Conservation (phyloP, 30 jellyfish, hydroid and myxozoan genomes). For the Turritopsis dohrnii region DNA sequence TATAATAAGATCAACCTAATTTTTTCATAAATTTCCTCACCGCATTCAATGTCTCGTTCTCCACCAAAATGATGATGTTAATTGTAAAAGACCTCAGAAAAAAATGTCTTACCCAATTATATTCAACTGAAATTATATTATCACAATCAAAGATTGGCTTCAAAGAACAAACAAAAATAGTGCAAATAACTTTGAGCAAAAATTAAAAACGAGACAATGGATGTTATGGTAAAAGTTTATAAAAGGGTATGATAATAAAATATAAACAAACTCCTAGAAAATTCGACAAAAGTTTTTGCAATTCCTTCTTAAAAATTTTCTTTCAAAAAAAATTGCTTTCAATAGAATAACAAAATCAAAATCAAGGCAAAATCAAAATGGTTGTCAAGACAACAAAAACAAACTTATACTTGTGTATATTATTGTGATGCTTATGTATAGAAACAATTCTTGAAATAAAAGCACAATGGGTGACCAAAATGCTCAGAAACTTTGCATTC, state of each 20-base stretch:
- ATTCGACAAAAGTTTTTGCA: neutral
- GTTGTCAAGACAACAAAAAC: neutral
- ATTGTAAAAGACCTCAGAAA: neutral
- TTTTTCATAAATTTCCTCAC: neutral
- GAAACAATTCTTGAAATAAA: neutral
- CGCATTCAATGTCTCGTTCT: neutral
- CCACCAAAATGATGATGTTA: neutral
- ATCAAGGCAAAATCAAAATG: neutral
- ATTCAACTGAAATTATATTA: neutral
- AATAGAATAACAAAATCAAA: neutral
- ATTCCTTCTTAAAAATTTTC: neutral
- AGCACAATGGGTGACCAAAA: neutral
- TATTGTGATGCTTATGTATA: neutral
- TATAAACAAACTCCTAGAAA: slow-evolving; percentile 4
- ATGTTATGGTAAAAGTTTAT: neutral
- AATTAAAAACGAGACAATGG: neutral
- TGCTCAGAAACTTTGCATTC: neutral
- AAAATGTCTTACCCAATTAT: neutral
- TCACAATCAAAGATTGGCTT: neutral
- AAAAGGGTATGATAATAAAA: neutral
- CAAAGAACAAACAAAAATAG: neutral
- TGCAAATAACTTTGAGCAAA: neutral
- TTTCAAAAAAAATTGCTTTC: neutral
- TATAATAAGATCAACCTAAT: neutral
- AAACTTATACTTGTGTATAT: neutral